Conservation (phyloP, 2,888 invertebrate genomes). For the Lutraria lutraria region DNA sequence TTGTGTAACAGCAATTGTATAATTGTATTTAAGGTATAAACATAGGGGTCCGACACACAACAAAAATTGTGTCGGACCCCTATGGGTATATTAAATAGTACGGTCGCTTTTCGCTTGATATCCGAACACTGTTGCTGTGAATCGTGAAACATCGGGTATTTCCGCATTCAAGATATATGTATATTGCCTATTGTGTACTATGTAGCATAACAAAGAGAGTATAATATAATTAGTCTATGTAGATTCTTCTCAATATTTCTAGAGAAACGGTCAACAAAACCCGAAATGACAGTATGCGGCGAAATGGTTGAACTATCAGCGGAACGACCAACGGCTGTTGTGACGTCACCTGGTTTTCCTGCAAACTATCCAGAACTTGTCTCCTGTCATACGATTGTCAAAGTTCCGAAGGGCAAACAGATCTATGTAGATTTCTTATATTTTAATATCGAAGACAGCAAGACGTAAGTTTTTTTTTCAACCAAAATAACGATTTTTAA, state of each 20-base stretch:
- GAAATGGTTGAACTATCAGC: conserved; percentile 90
- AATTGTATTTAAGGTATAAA: no score
- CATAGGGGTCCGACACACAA: no score
- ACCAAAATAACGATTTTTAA: background rate
- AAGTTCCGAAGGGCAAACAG: conserved; percentile 91
- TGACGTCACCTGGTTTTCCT: conserved; percentile 85
- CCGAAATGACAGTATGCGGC: conserved; percentile 88
- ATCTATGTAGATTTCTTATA: conserved; percentile 92
- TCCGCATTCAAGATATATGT: no score
- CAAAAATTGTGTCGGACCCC: no score
- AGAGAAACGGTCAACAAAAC: conserved; percentile 47
- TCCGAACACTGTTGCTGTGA: no score
- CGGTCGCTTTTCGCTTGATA: no score
- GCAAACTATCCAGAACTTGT: conserved; percentile 67
- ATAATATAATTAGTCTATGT: no score
- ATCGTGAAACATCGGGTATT: no score
- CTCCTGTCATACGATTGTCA: conserved; percentile 74
- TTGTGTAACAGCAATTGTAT: no score
- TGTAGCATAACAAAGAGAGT: background rate
- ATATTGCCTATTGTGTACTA: no score
- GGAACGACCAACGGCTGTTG: conserved; percentile 89
- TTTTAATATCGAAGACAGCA: conserved; percentile 91
- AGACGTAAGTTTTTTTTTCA: conserved; percentile 75
- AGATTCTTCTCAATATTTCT: background rate
- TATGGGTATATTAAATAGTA: no score